Evolutionary conservation across 1,140 invertebrate species (phyloP).

Genomic region (Plectus sambesii): DNA sequence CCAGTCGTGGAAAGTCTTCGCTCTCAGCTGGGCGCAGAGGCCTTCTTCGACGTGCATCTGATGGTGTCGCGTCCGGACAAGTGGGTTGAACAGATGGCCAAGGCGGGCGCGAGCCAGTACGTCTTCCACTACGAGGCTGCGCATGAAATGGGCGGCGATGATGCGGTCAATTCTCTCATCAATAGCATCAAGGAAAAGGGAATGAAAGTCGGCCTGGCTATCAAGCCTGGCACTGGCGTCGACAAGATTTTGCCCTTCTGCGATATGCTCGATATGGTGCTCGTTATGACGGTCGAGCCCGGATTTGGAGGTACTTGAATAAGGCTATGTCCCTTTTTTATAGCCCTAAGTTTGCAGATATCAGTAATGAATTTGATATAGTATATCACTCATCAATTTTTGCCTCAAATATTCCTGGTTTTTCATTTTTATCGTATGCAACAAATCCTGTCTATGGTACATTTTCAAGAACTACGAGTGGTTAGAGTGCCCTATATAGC

Average conservation of each 20-base stretch:
- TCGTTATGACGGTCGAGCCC: slow-evolving; percentile 99
- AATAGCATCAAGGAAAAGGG: slow-evolving; percentile 78
- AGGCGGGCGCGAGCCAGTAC: slow-evolving; percentile 83
- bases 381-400: too few species aligned
- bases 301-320: slow-evolving; percentile 98
- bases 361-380: too few species aligned
- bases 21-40: slow-evolving; percentile 55
- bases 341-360: too few species aligned
- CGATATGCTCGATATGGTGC: too few species aligned
- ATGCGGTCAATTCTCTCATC: slow-evolving; percentile 53
- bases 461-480: too few species aligned
- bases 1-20: slow-evolving; percentile 89
- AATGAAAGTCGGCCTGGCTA: slow-evolving; percentile 84
- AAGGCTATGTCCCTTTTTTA: too few species aligned
- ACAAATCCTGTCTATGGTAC: too few species aligned
- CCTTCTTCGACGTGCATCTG: slow-evolving; percentile 96
- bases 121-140: slow-evolving; percentile 84
- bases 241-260: too few species aligned
- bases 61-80: slow-evolving; percentile 70
- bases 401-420: too few species aligned
- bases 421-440: too few species aligned
- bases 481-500: too few species aligned
- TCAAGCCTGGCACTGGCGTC: slow-evolving; percentile 82
- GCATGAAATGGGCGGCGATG: slow-evolving; percentile 54
- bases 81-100: slow-evolving; percentile 87